Evolutionary conservation across 2,113 vertebrate species (phyloP), one percentile per base, ranked within the genome.

Genomic region (Corythornis madagascariensis): DNA sequence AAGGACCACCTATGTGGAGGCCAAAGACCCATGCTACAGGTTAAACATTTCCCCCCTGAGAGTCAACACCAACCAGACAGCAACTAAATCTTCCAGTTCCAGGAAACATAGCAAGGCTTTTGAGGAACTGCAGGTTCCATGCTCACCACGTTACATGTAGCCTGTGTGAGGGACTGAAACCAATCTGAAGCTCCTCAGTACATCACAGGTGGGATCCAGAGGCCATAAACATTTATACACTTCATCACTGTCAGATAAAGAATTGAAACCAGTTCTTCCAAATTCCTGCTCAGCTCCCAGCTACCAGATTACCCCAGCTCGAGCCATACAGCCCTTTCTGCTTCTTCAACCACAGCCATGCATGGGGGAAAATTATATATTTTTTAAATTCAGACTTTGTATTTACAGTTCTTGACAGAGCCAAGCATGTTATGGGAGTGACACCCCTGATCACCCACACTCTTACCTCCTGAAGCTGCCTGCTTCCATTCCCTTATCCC

Each of bases 191-290:
- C 60, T 80, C 74, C 72, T 83, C 47, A 31, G 45, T 42, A 50
- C 11, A 8, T 80, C 52, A 48, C 14, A 93, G 88, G 33, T 75
- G 73, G 88, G 74, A 50, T 90, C 80, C 73, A 81, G 65, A 78
- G 50, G 83, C 85, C 93, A 86, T 81, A 90, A 90, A 88, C 73
- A 84, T 88, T 90, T 82, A 77, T 53, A 55, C 15, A 21, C 53
- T 38, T 2, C 1, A 74, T 77, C 85, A 86, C 82, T 72, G 66
- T 69, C 77, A 86, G 80, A 52, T n/a, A 50, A 84, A 78, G 73
- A 90, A 92, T 45, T 89, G n/a, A 92, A 95, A 93, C 57, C 83
- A 90, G 88, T 91, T 93, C 59, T 86, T 88, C 83, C 70, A 82
- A 93, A 92, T 94, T 84, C 73, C 71, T 72, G 28, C 2, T 2